Conservation (phyloP, 2,113 vertebrate genomes). For the Platichthys flesus region DNA sequence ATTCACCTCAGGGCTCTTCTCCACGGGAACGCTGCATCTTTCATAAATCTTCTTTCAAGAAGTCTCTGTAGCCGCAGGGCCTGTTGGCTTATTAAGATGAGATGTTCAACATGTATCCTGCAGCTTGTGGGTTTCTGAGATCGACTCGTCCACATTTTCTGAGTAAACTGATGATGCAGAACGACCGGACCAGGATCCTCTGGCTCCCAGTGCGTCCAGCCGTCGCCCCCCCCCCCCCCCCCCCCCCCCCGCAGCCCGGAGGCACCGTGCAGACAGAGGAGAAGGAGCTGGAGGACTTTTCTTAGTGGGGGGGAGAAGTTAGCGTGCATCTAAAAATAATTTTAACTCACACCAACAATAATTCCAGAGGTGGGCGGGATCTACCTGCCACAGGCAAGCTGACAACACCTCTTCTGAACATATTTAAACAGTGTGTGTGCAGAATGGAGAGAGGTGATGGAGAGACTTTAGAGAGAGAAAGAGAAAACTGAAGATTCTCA, state of each 20-base stretch:
- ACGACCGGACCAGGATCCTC: not conserved
- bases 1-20: not conserved
- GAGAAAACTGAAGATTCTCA: not conserved
- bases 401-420: slow-evolving; percentile 57
- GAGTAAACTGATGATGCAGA: not conserved
- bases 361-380: slow-evolving; percentile 46
- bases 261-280: not conserved
- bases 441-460: slow-evolving; percentile 4
- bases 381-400: slow-evolving; percentile 33
- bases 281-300: slow-evolving; percentile 3
- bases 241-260: slow-evolving; percentile 3
- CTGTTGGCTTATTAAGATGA: not conserved
- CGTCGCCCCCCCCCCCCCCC: slow-evolving; percentile 7
- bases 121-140: not conserved
- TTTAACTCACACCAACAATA: slow-evolving; percentile 38
- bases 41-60: not conserved
- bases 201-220: not conserved
- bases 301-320: not conserved
- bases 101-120: not conserved
- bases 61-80: not conserved
- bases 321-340: slow-evolving; percentile 64
- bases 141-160: not conserved
- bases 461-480: not conserved
- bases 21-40: not conserved
- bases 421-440: slow-evolving; percentile 52